A percentile compares a stretch with the other conserved stretches of the same genome.
These are phyloP conservation scores for Theonella swinhoei DNA, from an alignment of 37 sponge, comb jelly and placozoan species.

Conservation along the genomic window DNA sequence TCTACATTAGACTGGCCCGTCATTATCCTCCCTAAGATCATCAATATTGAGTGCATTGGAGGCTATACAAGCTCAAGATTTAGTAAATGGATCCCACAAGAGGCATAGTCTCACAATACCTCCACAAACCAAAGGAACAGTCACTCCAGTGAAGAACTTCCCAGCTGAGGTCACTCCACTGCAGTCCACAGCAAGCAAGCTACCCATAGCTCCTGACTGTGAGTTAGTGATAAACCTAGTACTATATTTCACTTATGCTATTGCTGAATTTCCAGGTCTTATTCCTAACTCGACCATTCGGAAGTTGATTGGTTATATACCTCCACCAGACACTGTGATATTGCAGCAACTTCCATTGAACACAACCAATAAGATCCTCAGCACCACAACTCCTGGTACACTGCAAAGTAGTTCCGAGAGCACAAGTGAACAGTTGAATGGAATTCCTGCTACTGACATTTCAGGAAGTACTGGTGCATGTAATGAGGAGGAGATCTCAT, in stretches of 20 bases:
- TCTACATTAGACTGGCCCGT: not conserved
- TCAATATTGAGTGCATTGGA: not conserved
- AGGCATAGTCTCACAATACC: too few relatives aligned
- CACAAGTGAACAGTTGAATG: not conserved
- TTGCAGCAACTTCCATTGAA: not conserved
- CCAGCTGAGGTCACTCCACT: constrained; percentile 17
- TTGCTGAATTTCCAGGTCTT: constrained; percentile 29
- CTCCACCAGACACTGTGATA: not conserved
- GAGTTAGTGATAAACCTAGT: not conserved
- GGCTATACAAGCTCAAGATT: not conserved
- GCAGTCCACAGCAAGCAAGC: not conserved
- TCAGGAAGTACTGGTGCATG: not conserved
- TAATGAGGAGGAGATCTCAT: not conserved
- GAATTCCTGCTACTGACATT: not conserved
- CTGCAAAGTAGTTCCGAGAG: not conserved
- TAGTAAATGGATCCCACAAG: not conserved
- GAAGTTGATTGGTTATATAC: not conserved
- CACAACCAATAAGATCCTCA: too few relatives aligned
- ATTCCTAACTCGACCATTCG: constrained; percentile 61
- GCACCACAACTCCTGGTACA: not conserved
- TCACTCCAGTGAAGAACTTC: not conserved
- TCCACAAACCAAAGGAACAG: not conserved
- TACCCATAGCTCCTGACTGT: constrained; percentile 80
- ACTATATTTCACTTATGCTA: not conserved
- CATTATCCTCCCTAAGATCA: not conserved